These are phyloP conservation scores for Umimayanthus kanabou DNA, from an alignment of 92 coral and sea anemone genomes.

Conservation along the genomic window DNA sequence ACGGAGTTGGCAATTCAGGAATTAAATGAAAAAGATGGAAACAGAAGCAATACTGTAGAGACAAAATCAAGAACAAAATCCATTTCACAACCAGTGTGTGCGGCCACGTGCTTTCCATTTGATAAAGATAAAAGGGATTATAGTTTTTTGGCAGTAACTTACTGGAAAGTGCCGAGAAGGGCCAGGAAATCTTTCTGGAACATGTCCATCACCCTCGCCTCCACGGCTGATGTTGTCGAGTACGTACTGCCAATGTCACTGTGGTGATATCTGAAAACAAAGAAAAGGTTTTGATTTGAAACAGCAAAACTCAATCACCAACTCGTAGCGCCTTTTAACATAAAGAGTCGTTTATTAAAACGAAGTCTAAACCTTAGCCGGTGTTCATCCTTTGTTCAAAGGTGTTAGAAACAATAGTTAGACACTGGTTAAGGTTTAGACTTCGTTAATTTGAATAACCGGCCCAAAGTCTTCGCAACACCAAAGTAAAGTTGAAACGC, in stretches of 20 bases:
- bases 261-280: conserved; percentile 80
- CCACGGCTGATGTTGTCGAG: conserved; percentile 96
- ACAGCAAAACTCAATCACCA: background rate
- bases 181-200: conserved; percentile 95
- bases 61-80: no score
- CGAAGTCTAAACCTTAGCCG: no score
- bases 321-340: background rate
- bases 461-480: background rate
- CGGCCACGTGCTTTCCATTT: no score
- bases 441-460: no score
- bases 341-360: no score
- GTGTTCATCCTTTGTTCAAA: no score
- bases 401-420: no score
- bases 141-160: conserved; percentile 39
- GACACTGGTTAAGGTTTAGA: no score
- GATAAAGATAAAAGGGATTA: background rate
- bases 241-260: conserved; percentile 87
- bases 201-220: conserved; percentile 89
- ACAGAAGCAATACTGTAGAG: no score
- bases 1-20: no score
- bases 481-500: background rate
- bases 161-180: conserved; percentile 95
- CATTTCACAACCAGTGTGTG: no score
- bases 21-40: background rate
- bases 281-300: background rate